Evolutionary conservation across 64 coral and sea anemone species (phyloP), one percentile per base, ranked within the genome.

Genomic region (Trachythela sp.): DNA sequence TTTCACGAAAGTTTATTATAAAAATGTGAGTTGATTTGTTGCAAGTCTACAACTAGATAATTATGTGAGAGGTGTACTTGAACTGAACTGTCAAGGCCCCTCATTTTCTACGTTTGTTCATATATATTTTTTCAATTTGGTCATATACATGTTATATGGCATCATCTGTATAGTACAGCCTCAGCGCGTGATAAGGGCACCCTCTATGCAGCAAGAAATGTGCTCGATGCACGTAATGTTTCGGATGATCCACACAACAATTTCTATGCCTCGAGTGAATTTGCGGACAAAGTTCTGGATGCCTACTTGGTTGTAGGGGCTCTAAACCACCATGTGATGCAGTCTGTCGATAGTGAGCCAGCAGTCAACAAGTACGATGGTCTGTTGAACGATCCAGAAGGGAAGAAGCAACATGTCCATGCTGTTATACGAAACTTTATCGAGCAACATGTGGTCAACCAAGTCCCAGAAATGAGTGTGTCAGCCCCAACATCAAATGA

Each of bases 171-270:
- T 45, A 68, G 83, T 11, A 89, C 84, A 11, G 31, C 0, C 0
- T 95, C 91, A 41, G 49, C 90, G 2, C 58, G 91, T 14, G 94
- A 92, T 40, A 58, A 0, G 6, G 94, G 94, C 18, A 95, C 94
- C 8, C 45, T 92, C 2, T 77, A 92, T 90, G 90, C 87, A 7
- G 31, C 31, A 0, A 30, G 88, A 52, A 95, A 95, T 77, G 35
- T 43, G 1, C 83, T 94, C 30, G 86, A 94, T 89, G 93, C 93
- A 30, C 41, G 92, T 54, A 94, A 87, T 90, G 92, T 90, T 9
- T 67, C 68, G 11, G 20, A 48, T 86, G 85, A 90, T 38, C 92
- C 92, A 0, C 84, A 94, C 40, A 94, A 87, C 27, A 58, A 49
- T 17, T 94, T 70, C 40, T 94, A 94, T 88, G 88, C 92, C 30